Percentiles rank a stretch among this genome's conserved stretches.
phyloP scores from a whole-genome alignment of 2,113 vertebrate genomes.

The Alosa alosa region DNA sequence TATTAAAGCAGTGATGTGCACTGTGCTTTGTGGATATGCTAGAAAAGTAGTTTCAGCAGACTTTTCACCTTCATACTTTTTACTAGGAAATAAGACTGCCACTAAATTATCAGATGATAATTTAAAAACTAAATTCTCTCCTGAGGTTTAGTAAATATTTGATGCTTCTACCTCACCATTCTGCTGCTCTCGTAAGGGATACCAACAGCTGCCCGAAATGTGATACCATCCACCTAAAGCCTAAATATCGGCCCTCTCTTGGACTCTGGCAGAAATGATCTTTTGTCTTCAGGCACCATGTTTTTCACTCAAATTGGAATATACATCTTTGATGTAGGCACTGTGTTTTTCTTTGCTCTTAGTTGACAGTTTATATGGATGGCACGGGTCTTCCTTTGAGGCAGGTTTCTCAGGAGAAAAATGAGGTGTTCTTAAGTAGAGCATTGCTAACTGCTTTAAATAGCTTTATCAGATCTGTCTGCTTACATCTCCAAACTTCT shows the following conservation, averaged over 20 bases:
- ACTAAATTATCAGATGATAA: neutral
- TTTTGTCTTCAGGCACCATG: neutral
- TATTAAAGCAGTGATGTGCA: neutral
- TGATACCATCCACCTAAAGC: neutral
- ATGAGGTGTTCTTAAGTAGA: slow-evolving; percentile 41
- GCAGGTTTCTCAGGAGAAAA: slow-evolving; percentile 46
- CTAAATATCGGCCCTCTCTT: neutral
- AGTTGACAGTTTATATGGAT: slow-evolving; percentile 29
- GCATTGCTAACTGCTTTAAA: slow-evolving; percentile 51
- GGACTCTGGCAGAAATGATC: neutral
- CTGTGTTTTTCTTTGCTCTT: slow-evolving; percentile 19
- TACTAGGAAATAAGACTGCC: no score
- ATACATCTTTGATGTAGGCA: neutral
- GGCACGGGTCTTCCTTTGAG: slow-evolving; percentile 43
- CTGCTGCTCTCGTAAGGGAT: slow-evolving; percentile 41
- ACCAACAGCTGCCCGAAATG: slow-evolving; percentile 24
- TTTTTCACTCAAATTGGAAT: neutral
- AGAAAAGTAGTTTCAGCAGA: neutral
- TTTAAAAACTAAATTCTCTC: neutral
- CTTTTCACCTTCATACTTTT: neutral
- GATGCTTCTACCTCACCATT: slow-evolving; percentile 37
- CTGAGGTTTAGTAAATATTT: slow-evolving; percentile 52
- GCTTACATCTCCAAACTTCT: neutral
- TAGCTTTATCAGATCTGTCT: slow-evolving; percentile 40
- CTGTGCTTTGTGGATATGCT: no score